A percentile compares a stretch with the other conserved stretches of the same genome.
phyloP scores from a whole-genome alignment of 1,140 invertebrate species.

The Caerostris darwini region DNA sequence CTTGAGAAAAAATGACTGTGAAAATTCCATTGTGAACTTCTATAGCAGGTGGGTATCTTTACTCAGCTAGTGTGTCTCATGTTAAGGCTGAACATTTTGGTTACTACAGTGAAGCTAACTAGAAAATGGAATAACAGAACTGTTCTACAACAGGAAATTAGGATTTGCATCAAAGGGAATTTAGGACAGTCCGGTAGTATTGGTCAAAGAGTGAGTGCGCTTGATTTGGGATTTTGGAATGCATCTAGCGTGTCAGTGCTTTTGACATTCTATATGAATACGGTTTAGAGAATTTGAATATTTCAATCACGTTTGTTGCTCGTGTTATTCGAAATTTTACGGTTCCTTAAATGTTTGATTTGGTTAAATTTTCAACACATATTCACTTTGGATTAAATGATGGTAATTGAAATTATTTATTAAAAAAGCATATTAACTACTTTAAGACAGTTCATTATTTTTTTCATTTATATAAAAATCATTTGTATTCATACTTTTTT shows the following conservation, averaged over 20 bases:
- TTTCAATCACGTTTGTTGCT: conserved; percentile 48
- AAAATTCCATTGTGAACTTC: conserved; percentile 11
- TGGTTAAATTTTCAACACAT: not conserved
- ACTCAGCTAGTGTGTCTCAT: conserved; percentile 18
- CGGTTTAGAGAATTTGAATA: conserved; percentile 64
- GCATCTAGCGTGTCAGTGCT: conserved; percentile 50
- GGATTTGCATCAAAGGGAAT: conserved; percentile 68
- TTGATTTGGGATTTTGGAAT: conserved; percentile 45
- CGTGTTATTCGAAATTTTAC: conserved; percentile 49
- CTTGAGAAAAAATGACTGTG: not conserved
- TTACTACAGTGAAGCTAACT: conserved; percentile 42
- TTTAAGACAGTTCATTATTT: too few species aligned
- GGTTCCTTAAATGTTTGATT: conserved; percentile 32
- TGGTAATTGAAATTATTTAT: too few species aligned
- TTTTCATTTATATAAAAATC: too few species aligned
- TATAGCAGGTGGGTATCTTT: conserved; percentile 26
- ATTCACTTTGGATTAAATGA: not conserved
- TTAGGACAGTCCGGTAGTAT: conserved; percentile 28
- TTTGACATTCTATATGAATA: conserved; percentile 47
- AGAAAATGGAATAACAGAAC: conserved; percentile 58
- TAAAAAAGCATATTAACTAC: too few species aligned
- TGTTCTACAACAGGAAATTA: conserved; percentile 59
- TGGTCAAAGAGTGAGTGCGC: conserved; percentile 41
- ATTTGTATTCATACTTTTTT: too few species aligned
- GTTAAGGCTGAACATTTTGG: conserved; percentile 22